phyloP scores from a whole-genome alignment of 2,888 invertebrate genomes.

The Oxyscelio sp. region DNA sequence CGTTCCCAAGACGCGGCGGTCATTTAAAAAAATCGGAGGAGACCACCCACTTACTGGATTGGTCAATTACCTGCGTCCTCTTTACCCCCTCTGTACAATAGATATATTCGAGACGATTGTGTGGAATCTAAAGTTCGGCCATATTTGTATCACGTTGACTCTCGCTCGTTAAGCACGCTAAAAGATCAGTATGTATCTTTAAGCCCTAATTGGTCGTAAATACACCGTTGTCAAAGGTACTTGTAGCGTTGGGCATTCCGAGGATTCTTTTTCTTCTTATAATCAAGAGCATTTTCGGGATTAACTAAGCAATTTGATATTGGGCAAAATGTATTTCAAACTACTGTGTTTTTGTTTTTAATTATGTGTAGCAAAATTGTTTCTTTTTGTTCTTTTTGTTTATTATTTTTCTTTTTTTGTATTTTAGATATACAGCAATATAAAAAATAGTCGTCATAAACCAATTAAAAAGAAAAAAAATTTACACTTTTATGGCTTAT shows the following conservation, averaged over 20 bases:
- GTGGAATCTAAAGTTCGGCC: conserved; percentile 63
- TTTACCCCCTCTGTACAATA: conserved; percentile 61
- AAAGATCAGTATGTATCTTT: conserved; percentile 80
- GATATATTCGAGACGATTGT: conserved; percentile 60
- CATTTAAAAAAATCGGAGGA: conserved; percentile 82
- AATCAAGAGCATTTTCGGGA: conserved; percentile 44
- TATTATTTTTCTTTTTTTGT: no score
- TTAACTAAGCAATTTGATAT: conserved; percentile 34
- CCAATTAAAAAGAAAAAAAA: background rate
- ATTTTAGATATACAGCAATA: no score
- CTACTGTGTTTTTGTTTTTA: conserved; percentile 40
- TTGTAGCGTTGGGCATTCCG: conserved; percentile 46
- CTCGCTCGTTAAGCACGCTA: conserved; percentile 57
- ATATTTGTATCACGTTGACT: conserved; percentile 66
- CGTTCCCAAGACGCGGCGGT: conserved; percentile 85
- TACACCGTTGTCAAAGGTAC: conserved; percentile 65
- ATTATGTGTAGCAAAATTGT: conserved; percentile 17
- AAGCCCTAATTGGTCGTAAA: conserved; percentile 76
- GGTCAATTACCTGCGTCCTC: conserved; percentile 76
- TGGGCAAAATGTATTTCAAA: conserved; percentile 4
- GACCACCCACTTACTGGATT: conserved; percentile 85
- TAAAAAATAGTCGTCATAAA: background rate
- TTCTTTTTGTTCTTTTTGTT: no score
- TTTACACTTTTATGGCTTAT: background rate
- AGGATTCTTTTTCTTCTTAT: conserved; percentile 50